Evolutionary conservation across 2,888 invertebrate species (phyloP).

Genomic region (Leucania comma): DNA sequence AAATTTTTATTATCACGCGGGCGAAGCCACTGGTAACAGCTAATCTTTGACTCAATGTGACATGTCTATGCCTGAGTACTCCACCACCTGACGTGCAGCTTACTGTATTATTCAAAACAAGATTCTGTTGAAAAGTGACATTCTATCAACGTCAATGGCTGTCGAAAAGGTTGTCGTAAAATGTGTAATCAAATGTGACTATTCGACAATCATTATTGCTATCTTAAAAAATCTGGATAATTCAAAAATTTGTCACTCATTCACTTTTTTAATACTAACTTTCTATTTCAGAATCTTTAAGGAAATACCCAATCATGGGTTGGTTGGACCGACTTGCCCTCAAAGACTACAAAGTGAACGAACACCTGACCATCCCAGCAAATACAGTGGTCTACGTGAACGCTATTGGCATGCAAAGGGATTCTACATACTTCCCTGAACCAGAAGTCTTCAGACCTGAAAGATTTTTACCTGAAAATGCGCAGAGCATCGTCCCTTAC

Average conservation of each 20-base stretch:
- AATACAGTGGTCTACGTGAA: constrained; percentile 76
- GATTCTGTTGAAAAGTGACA: too few species aligned
- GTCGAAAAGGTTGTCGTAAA: too few species aligned
- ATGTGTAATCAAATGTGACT: too few species aligned
- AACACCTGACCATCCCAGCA: constrained; percentile 71
- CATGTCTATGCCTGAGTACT: too few species aligned
- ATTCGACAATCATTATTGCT: too few species aligned
- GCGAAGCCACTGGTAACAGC: too few species aligned
- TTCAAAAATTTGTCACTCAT: too few species aligned
- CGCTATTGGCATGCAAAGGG: constrained; percentile 73
- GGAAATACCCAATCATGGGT: constrained; percentile 78
- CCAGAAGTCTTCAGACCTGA: constrained; percentile 89
- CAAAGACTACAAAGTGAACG: constrained; percentile 72
- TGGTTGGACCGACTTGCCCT: constrained; percentile 74
- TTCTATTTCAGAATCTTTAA: constrained; percentile 71
- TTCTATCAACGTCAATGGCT: too few species aligned
- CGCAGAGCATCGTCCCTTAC: constrained; percentile 75
- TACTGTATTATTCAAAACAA: not conserved
- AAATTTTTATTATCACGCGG: too few species aligned
- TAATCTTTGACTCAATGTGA: too few species aligned
- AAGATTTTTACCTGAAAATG: constrained; percentile 90
- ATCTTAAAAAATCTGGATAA: too few species aligned
- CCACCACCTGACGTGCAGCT: not conserved
- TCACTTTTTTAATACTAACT: too few species aligned
- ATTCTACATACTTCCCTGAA: constrained; percentile 87